Conservation (phyloP, 2,888 invertebrate species). For the Willowsia nigromaculata region DNA sequence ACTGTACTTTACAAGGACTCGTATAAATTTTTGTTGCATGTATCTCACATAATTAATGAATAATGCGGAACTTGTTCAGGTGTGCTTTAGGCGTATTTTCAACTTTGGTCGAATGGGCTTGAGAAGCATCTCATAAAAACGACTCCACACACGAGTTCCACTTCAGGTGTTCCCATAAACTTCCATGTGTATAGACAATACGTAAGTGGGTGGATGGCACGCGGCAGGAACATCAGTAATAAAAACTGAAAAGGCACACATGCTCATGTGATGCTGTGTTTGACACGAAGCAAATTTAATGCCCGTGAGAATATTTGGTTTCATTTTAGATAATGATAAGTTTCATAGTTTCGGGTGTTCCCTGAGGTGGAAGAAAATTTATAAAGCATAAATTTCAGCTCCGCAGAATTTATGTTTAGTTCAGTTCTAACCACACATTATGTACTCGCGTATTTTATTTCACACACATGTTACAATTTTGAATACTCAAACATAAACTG, state of each 20-base stretch:
- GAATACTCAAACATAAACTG: too few relatives aligned
- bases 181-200: not conserved
- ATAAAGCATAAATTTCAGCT: not conserved
- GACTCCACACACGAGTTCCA: not conserved
- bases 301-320: conserved; percentile 15
- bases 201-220: not conserved
- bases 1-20: not conserved
- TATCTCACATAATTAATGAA: conserved; percentile 27
- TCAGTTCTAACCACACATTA: not conserved
- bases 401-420: not conserved
- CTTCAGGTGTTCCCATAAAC: not conserved
- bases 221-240: not conserved
- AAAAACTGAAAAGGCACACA: not conserved
- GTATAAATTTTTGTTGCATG: not conserved
- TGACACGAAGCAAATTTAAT: conserved; percentile 26
- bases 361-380: conserved; percentile 5
- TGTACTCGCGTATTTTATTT: too few relatives aligned
- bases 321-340: conserved; percentile 17
- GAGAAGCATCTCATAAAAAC: not conserved
- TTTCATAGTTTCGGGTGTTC: conserved; percentile 23
- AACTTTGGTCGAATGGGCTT: not conserved
- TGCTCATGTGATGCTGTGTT: not conserved
- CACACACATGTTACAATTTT: too few relatives aligned
- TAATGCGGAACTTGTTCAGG: conserved; percentile 17
- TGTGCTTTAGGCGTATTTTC: conserved; percentile 16